These are phyloP conservation scores for Bombus haemorrhoidalis DNA, from an alignment of 1,140 invertebrate species.

Conservation along the genomic window DNA sequence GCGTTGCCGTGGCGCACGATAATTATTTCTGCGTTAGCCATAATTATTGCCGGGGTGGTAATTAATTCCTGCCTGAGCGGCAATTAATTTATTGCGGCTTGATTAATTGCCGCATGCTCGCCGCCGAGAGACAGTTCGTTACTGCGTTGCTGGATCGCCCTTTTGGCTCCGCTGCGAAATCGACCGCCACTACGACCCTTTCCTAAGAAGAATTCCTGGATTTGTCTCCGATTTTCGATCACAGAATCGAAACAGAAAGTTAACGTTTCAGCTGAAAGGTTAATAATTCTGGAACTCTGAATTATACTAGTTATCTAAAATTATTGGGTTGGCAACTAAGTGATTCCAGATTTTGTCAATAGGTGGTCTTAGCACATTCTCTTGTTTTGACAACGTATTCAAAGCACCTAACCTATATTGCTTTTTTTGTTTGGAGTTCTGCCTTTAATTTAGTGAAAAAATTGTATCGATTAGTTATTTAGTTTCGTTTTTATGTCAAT, in stretches of 20 bases:
- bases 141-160: conserved; percentile 49
- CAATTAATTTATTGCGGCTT: conserved; percentile 69
- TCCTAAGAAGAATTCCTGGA: neutral
- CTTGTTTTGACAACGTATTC: no score
- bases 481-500: no score
- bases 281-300: no score
- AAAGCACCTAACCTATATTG: no score
- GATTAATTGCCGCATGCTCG: conserved; percentile 67
- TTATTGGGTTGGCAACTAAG: no score
- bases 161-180: conserved; percentile 27
- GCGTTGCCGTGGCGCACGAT: conserved; percentile 55
- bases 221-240: neutral
- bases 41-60: conserved; percentile 67
- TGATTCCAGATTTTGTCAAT: no score
- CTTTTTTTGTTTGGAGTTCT: no score
- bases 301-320: no score
- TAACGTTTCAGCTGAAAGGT: neutral
- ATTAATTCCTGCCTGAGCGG: conserved; percentile 65
- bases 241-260: neutral
- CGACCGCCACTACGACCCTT: neutral
- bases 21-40: conserved; percentile 70
- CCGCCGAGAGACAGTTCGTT: conserved; percentile 58
- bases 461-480: no score
- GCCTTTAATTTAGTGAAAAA: no score
- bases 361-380: no score